Percentiles rank a stretch among this genome's conserved stretches.
These are phyloP conservation scores for Littorina saxatilis DNA, from an alignment of 1,140 invertebrate species.

Conservation along the genomic window DNA sequence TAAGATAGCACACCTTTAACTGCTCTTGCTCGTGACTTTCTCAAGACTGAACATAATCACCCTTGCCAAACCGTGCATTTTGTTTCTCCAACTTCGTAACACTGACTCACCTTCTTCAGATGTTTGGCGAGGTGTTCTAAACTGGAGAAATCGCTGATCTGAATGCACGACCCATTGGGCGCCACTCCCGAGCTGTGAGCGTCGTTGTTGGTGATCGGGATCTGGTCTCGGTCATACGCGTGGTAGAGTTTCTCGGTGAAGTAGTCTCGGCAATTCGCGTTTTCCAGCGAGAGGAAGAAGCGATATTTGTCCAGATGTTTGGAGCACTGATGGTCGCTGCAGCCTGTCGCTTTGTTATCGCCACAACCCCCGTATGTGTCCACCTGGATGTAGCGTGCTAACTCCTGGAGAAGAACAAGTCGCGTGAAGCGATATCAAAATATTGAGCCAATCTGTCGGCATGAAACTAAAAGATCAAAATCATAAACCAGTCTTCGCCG, in stretches of 20 bases:
- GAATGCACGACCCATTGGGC: constrained; percentile 88
- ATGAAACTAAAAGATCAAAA: too few species aligned
- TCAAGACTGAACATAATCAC: neutral
- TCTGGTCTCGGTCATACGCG: constrained; percentile 52
- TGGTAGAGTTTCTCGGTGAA: constrained; percentile 73
- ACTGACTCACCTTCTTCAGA: neutral
- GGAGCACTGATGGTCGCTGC: neutral
- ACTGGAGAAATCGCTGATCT: constrained; percentile 94
- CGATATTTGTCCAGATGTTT: constrained; percentile 84
- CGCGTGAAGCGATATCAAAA: too few species aligned
- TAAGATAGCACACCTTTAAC: neutral
- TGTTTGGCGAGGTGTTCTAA: constrained; percentile 86
- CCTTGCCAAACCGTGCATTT: neutral
- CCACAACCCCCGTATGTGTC: neutral
- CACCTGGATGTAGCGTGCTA: neutral
- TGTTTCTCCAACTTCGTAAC: neutral
- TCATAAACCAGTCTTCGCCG: too few species aligned
- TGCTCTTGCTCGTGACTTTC: neutral
- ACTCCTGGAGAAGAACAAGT: neutral
- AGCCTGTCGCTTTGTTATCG: neutral
- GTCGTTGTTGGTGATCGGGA: constrained; percentile 65
- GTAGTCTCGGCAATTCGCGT: constrained; percentile 72
- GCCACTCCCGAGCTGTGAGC: constrained; percentile 52
- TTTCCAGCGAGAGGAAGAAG: constrained; percentile 82
- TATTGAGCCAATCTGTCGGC: too few species aligned